A percentile compares a stretch with the other conserved stretches of the same genome.
Conservation (phyloP, 2,888 invertebrate species). For the Drosophila emarginata region DNA sequence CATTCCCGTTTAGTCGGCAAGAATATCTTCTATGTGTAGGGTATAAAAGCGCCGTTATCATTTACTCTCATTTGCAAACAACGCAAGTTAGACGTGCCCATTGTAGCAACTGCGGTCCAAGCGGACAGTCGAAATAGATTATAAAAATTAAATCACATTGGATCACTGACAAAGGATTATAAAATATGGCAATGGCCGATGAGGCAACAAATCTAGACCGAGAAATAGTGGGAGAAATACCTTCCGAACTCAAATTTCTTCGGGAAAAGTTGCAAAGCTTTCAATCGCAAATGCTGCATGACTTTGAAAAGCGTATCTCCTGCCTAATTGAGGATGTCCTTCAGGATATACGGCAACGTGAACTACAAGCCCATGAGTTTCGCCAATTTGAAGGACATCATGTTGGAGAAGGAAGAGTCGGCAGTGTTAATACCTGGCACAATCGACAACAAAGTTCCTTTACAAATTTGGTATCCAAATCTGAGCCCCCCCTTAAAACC, state of each 20-base stretch:
- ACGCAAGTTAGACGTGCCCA: slow-evolving; percentile 27
- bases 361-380: slow-evolving; percentile 78
- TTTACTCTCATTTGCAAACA: background rate
- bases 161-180: slow-evolving; percentile 7
- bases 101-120: slow-evolving; percentile 41
- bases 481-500: background rate
- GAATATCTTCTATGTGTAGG: background rate
- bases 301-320: slow-evolving; percentile 78
- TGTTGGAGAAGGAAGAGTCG: background rate
- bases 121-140: slow-evolving; percentile 39
- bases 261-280: slow-evolving; percentile 71
- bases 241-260: slow-evolving; percentile 49
- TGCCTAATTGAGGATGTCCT: slow-evolving; percentile 79
- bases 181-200: slow-evolving; percentile 42
- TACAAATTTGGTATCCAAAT: slow-evolving; percentile 3
- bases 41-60: slow-evolving; percentile 21
- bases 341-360: slow-evolving; percentile 77
- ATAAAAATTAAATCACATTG: slow-evolving; percentile 9
- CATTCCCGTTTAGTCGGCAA: background rate
- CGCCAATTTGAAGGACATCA: slow-evolving; percentile 63
- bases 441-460: slow-evolving; percentile 51
- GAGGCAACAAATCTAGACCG: slow-evolving; percentile 9
- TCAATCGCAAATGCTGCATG: slow-evolving; percentile 67
- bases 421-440: slow-evolving; percentile 53
- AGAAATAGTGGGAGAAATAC: slow-evolving; percentile 37